A percentile compares a stretch with the other conserved stretches of the same genome.
These are phyloP conservation scores for Gibbula magus DNA, from an alignment of 2,888 invertebrate species.

Conservation along the genomic window DNA sequence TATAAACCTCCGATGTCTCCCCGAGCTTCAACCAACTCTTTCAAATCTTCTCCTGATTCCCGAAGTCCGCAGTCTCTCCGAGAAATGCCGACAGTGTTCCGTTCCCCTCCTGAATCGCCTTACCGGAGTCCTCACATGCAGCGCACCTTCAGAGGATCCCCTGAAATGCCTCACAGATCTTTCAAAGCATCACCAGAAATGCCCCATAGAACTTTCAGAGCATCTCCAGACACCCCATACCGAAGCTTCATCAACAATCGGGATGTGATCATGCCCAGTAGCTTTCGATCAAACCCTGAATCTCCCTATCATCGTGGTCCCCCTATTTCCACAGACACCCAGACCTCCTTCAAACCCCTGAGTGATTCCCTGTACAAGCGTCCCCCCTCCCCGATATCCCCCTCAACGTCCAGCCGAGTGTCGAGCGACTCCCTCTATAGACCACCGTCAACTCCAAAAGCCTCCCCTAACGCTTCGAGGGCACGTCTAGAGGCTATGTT, in stretches of 20 bases:
- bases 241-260: conserved; percentile 10
- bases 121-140: conserved; percentile 40
- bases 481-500: conserved; percentile 41
- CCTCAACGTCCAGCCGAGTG: conserved; percentile 41
- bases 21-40: conserved; percentile 34
- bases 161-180: conserved; percentile 22
- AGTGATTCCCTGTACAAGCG: conserved; percentile 48
- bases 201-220: conserved; percentile 4
- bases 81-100: conserved; percentile 32
- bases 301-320: conserved; percentile 20
- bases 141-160: conserved; percentile 15
- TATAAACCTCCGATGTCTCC: conserved; percentile 40
- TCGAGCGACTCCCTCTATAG: conserved; percentile 47
- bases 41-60: conserved; percentile 43
- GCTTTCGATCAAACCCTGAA: conserved; percentile 5
- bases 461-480: conserved; percentile 44
- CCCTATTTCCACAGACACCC: conserved; percentile 28
- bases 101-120: conserved; percentile 32
- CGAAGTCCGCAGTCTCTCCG: conserved; percentile 38
- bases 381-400: conserved; percentile 46
- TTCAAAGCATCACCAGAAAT: conserved; percentile 23
- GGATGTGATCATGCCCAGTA: neutral
- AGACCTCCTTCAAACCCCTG: conserved; percentile 38
- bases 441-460: conserved; percentile 44
- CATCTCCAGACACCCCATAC: conserved; percentile 30